Evolutionary conservation across 2,888 invertebrate species (phyloP).

Genomic region (Neoscelio sp.): DNA sequence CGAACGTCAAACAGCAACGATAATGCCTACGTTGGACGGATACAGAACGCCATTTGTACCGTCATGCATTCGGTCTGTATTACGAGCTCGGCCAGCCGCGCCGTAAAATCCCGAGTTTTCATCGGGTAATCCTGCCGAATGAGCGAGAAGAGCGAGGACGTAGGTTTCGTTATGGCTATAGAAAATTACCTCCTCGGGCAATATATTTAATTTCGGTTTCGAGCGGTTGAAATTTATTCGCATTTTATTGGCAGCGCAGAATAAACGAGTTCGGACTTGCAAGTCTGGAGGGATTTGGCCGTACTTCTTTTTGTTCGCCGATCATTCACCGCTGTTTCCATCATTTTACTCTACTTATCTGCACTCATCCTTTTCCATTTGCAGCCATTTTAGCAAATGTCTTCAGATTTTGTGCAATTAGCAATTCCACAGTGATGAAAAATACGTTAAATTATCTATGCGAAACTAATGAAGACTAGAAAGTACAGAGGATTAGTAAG

Average conservation of each 20-base stretch:
- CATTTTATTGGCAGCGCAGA: constrained; percentile 77
- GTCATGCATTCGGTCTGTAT: too few relatives aligned
- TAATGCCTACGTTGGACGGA: too few relatives aligned
- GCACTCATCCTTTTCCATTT: constrained; percentile 19
- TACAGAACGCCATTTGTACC: too few relatives aligned
- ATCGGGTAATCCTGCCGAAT: constrained; percentile 48
- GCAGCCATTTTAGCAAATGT: too few relatives aligned
- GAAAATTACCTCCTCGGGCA: constrained; percentile 61
- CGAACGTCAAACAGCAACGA: too few relatives aligned
- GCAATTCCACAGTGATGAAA: too few relatives aligned
- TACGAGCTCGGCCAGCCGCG: too few relatives aligned
- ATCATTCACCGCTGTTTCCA: constrained; percentile 42
- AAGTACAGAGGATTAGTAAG: too few relatives aligned
- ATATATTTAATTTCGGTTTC: constrained; percentile 72
- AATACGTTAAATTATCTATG: too few relatives aligned
- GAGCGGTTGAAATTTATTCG: constrained; percentile 76
- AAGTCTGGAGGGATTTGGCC: constrained; percentile 44
- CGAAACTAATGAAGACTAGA: too few relatives aligned
- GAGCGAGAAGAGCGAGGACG: constrained; percentile 4
- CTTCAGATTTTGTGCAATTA: constrained; percentile 38
- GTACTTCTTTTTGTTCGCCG: constrained; percentile 31
- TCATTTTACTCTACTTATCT: constrained; percentile 50
- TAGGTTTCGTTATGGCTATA: constrained; percentile 50
- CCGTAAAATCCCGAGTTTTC: constrained; percentile 56
- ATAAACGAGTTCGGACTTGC: constrained; percentile 75